Conservation (phyloP, 2,888 invertebrate genomes). For the Creontiades dilutus region DNA sequence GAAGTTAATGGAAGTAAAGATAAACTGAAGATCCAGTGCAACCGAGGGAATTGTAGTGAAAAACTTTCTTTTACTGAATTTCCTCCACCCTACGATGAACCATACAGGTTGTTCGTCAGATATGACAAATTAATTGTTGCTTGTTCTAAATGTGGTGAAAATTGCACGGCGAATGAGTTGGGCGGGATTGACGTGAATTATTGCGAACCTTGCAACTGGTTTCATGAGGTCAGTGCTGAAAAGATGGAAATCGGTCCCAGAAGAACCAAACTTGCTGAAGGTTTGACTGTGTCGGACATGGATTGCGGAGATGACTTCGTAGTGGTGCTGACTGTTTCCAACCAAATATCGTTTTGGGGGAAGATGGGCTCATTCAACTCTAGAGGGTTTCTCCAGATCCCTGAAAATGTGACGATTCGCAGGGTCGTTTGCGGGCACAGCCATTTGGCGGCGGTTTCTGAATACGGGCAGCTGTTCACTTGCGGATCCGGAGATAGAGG, state of each 20-base stretch:
- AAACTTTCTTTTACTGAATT: background rate
- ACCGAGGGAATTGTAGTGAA: background rate
- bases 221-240: background rate
- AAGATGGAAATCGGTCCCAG: background rate
- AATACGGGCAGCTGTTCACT: background rate
- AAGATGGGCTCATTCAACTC: background rate
- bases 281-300: background rate
- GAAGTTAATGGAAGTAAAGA: too few species aligned
- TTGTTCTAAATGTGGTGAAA: background rate
- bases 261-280: background rate
- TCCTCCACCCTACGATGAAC: background rate
- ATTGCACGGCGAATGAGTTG: background rate
- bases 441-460: background rate
- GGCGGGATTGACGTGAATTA: background rate
- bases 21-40: background rate
- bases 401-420: background rate
- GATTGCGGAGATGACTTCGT: constrained; percentile 4
- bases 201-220: background rate
- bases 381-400: background rate
- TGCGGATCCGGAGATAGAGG: background rate
- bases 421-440: background rate
- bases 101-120: background rate
- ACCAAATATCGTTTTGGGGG: constrained; percentile 11
- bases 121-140: background rate
- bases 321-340: background rate